Conservation (phyloP, 2,888 invertebrate genomes). For the Papilio protenor region DNA sequence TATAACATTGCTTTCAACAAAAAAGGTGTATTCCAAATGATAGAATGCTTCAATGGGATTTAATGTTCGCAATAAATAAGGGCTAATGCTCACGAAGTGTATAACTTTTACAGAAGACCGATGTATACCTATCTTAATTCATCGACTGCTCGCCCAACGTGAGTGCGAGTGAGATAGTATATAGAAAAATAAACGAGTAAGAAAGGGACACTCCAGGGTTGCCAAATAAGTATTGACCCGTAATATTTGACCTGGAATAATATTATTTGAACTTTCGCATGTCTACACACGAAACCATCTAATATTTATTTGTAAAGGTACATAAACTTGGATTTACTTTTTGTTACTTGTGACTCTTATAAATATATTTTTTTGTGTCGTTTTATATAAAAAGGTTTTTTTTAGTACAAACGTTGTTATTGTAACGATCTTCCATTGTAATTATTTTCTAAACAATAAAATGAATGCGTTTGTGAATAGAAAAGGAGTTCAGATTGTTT, state of each 20-base stretch:
- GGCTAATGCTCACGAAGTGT: constrained; percentile 30
- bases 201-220: constrained; percentile 41
- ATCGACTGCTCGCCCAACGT: constrained; percentile 30
- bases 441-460: constrained; percentile 10
- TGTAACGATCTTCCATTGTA: not conserved
- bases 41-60: constrained; percentile 38
- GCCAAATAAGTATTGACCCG: constrained; percentile 42
- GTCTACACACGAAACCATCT: constrained; percentile 14
- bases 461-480: not conserved
- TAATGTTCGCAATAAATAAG: constrained; percentile 39
- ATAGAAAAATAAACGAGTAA: constrained; percentile 18
- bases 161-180: constrained; percentile 25
- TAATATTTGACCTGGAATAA: constrained; percentile 43
- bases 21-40: constrained; percentile 20
- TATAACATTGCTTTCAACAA: constrained; percentile 4
- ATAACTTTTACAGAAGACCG: constrained; percentile 36
- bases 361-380: not conserved
- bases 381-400: not conserved
- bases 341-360: not conserved
- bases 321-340: constrained; percentile 43
- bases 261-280: constrained; percentile 37
- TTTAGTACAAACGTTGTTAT: constrained; percentile 1
- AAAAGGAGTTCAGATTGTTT: constrained; percentile 7
- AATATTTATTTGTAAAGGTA: constrained; percentile 23
- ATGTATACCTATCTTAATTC: constrained; percentile 36